phyloP scores from a whole-genome alignment of 2,113 vertebrate species.

The Megaceryle maxima region DNA sequence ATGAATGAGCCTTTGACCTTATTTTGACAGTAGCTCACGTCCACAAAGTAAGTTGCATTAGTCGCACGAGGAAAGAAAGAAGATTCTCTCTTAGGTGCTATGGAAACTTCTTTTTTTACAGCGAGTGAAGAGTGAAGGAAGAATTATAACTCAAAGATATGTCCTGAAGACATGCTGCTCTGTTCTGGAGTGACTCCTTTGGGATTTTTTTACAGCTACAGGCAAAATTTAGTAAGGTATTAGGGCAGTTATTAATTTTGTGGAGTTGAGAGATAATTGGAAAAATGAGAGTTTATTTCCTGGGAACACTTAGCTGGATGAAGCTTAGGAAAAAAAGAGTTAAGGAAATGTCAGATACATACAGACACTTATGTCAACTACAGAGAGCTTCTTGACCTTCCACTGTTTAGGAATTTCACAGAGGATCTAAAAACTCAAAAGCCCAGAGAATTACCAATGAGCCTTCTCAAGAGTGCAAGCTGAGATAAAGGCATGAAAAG shows the following conservation, averaged over 20 bases:
- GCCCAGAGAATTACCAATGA: neutral
- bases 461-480: neutral
- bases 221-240: neutral
- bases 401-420: neutral
- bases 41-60: neutral
- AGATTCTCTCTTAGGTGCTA: neutral
- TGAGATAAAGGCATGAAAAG: neutral
- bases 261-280: neutral
- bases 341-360: neutral
- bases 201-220: neutral
- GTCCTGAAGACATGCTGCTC: neutral
- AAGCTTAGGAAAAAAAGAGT: neutral
- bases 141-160: neutral
- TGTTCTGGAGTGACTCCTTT: neutral
- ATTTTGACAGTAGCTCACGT: neutral
- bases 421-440: neutral
- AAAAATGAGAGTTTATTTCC: neutral
- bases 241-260: neutral
- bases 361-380: neutral
- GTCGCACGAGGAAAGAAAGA: neutral
- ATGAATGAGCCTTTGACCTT: neutral
- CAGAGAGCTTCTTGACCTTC: neutral
- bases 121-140: neutral
- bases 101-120: neutral
- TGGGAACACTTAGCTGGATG: neutral